Evolutionary conservation across 1,140 invertebrate genomes (phyloP).

Genomic region (Pemphigus obesinymphae): DNA sequence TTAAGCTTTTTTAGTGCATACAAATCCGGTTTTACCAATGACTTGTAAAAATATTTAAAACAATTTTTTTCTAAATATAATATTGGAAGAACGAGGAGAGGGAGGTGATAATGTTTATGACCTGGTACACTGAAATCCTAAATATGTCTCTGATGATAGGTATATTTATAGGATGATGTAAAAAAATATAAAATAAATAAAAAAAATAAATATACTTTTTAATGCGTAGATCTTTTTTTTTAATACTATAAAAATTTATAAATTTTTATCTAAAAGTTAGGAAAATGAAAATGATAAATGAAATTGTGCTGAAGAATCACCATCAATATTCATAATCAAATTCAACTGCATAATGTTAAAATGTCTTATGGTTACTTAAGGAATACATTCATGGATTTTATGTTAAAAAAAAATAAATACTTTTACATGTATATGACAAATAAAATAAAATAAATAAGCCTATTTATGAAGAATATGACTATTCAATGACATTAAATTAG

Average conservation of each 20-base stretch:
- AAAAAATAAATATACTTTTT: constrained; percentile 18
- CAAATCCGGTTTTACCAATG: too few species aligned
- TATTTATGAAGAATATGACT: constrained; percentile 19
- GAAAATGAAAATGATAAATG: not conserved
- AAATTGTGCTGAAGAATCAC: not conserved
- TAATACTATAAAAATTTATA: not conserved
- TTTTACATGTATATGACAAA: constrained; percentile 13
- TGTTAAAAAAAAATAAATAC: constrained; percentile 7
- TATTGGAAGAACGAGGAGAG: too few species aligned
- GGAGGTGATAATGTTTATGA: too few species aligned
- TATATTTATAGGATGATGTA: too few species aligned
- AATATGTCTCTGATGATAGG: too few species aligned
- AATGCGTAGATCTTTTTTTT: not conserved
- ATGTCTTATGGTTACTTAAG: not conserved
- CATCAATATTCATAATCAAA: not conserved
- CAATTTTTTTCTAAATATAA: too few species aligned
- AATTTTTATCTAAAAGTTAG: not conserved
- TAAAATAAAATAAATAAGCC: constrained; percentile 18
- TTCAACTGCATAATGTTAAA: not conserved
- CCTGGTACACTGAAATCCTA: too few species aligned
- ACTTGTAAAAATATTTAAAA: too few species aligned
- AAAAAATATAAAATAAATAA: too few species aligned
- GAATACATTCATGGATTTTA: not conserved
- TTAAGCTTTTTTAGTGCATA: too few species aligned
- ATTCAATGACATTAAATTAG: not conserved